These are phyloP conservation scores for Drosophila hamatofila DNA, from an alignment of 2,888 invertebrate species.

Conservation along the genomic window DNA sequence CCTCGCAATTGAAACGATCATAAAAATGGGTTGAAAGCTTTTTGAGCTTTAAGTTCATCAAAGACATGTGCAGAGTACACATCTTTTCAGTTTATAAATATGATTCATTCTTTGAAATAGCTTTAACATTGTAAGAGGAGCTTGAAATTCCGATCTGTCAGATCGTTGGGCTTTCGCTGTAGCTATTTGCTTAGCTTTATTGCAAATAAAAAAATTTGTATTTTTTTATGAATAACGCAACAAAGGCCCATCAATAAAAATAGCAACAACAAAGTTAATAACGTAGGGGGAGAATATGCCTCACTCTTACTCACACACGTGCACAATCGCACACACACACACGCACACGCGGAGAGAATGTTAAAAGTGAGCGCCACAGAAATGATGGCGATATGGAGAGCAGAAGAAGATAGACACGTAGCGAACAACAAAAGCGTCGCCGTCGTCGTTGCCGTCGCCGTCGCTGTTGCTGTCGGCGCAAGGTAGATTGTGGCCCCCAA, in stretches of 20 bases:
- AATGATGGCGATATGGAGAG: constrained; percentile 50
- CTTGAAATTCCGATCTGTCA: neutral
- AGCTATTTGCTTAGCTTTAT: neutral
- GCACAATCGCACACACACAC: constrained; percentile 1
- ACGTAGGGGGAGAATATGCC: constrained; percentile 28
- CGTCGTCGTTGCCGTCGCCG: constrained; percentile 29
- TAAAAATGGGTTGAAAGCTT: neutral
- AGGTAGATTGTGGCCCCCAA: constrained; percentile 68
- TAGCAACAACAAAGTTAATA: constrained; percentile 27
- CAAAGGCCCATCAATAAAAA: constrained; percentile 32
- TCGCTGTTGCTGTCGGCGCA: constrained; percentile 49
- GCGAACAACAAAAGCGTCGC: constrained; percentile 54
- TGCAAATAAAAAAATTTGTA: neutral
- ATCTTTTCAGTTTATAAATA: neutral
- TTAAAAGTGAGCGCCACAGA: constrained; percentile 44
- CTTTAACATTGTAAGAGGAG: neutral
- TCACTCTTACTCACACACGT: constrained; percentile 20
- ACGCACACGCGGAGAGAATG: constrained; percentile 30
- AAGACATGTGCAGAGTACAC: neutral
- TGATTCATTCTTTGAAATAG: neutral
- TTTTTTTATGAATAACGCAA: constrained; percentile 21
- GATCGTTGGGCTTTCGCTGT: neutral
- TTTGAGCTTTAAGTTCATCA: neutral
- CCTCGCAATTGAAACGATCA: constrained; percentile 1
- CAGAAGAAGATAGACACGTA: constrained; percentile 61